Conservation (phyloP, 1,140 invertebrate species). For the Cepaea nemoralis region DNA sequence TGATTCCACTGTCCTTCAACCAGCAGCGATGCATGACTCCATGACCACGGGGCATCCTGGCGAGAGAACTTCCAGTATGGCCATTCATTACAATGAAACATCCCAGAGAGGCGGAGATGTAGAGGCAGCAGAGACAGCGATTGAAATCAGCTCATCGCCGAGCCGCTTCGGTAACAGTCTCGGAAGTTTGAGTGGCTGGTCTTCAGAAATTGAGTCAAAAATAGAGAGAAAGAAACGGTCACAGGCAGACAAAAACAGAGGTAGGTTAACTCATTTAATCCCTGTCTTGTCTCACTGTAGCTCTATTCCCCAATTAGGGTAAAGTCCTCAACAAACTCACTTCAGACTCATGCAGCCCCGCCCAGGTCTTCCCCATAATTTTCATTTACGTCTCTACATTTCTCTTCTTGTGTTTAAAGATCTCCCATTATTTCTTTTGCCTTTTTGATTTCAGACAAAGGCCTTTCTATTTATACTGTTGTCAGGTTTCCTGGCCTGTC, state of each 20-base stretch:
- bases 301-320: too few species aligned
- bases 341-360: too few species aligned
- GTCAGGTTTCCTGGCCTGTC: too few species aligned
- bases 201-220: conserved; percentile 67
- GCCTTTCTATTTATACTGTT: too few species aligned
- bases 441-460: too few species aligned
- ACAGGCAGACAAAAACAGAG: background rate
- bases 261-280: background rate
- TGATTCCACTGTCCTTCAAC: background rate
- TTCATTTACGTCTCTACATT: too few species aligned
- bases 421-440: too few species aligned
- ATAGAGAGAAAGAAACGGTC: background rate
- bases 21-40: background rate
- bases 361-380: too few species aligned
- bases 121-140: background rate
- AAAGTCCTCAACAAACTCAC: too few species aligned
- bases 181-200: conserved; percentile 79
- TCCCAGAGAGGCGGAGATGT: background rate
- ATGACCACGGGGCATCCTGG: background rate
- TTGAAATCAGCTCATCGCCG: conserved; percentile 19
- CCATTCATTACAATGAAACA: background rate
- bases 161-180: conserved; percentile 78
- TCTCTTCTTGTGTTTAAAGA: too few species aligned
- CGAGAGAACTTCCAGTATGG: background rate
- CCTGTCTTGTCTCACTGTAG: too few species aligned